These are phyloP conservation scores for Blennius ocellaris DNA, from an alignment of 2,113 vertebrate species.

Conservation along the genomic window DNA sequence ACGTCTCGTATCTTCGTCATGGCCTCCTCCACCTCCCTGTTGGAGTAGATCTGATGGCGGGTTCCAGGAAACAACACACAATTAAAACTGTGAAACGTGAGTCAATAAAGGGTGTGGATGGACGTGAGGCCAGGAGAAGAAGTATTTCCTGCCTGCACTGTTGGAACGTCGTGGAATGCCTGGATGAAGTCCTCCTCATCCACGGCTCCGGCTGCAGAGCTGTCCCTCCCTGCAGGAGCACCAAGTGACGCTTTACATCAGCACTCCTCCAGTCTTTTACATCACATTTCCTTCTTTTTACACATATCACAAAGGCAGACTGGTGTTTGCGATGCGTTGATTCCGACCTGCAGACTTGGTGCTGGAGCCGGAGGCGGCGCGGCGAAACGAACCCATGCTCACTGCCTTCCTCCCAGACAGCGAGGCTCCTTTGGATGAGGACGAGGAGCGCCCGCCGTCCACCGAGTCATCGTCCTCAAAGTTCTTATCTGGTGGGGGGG, in stretches of 20 bases:
- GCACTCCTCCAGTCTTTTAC: no score
- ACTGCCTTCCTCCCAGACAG: conserved; percentile 81
- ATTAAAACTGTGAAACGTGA: no score
- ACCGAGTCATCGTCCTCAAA: conserved; percentile 97
- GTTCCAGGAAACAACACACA: no score
- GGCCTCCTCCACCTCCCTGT: conserved; percentile 95
- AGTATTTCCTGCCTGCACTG: conserved; percentile 84
- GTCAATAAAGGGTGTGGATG: no score
- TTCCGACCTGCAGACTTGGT: conserved; percentile 89
- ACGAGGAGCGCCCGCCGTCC: conserved; percentile 93
- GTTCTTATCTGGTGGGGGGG: conserved; percentile 89
- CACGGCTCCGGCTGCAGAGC: conserved; percentile 90
- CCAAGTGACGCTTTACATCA: neutral
- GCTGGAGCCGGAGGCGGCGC: conserved; percentile 84
- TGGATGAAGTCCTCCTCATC: conserved; percentile 95
- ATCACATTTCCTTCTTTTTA: no score
- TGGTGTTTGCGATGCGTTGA: neutral
- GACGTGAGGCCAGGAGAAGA: no score
- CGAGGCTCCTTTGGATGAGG: conserved; percentile 89
- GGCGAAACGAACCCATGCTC: conserved; percentile 86
- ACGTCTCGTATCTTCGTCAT: conserved; percentile 95
- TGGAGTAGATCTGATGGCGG: conserved; percentile 89
- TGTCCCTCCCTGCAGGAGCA: conserved; percentile 83
- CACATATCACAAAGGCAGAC: no score
- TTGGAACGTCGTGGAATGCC: conserved; percentile 94